Conservation (phyloP, 2,113 vertebrate species). For the Rostratula benghalensis region DNA sequence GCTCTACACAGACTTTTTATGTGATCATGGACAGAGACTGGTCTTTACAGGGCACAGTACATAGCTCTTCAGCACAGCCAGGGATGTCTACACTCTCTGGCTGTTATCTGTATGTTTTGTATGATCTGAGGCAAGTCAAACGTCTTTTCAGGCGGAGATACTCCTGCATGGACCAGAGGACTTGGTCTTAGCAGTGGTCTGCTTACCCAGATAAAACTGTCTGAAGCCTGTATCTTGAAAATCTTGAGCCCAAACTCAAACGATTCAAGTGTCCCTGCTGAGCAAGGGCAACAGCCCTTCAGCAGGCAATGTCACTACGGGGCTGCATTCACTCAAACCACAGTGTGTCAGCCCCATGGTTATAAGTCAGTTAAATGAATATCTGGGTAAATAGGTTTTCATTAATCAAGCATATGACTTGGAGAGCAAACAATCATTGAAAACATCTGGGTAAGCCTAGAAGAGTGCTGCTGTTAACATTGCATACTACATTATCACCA, state of each 20-base stretch:
- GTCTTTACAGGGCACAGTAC: not conserved
- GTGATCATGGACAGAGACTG: not conserved
- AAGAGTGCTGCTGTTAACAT: conserved; percentile 28
- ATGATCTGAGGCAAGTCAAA: not conserved
- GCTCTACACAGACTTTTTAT: not conserved
- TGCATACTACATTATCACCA: conserved; percentile 21
- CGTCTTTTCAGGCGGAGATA: not conserved
- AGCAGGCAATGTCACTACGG: not conserved
- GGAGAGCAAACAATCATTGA: not conserved
- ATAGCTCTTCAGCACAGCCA: not conserved
- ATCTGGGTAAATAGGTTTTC: not conserved
- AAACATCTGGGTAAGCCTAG: conserved; percentile 9
- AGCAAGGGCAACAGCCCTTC: not conserved
- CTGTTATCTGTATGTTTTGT: too few species aligned
- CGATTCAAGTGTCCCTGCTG: fast-evolving
- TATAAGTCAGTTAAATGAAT: conserved; percentile 9
- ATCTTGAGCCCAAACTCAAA: not conserved
- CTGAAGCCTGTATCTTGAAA: not conserved
- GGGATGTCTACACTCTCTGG: fast-evolving
- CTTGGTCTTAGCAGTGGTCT: too few species aligned
- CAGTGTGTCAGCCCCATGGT: not conserved
- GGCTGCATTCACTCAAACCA: not conserved
- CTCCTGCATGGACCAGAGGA: not conserved
- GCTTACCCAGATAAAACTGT: fast-evolving
- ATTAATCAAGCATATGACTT: not conserved